Evolutionary conservation across 2,113 vertebrate species (phyloP), one percentile per base, ranked within the genome.

Genomic region (Pitta sordida): DNA sequence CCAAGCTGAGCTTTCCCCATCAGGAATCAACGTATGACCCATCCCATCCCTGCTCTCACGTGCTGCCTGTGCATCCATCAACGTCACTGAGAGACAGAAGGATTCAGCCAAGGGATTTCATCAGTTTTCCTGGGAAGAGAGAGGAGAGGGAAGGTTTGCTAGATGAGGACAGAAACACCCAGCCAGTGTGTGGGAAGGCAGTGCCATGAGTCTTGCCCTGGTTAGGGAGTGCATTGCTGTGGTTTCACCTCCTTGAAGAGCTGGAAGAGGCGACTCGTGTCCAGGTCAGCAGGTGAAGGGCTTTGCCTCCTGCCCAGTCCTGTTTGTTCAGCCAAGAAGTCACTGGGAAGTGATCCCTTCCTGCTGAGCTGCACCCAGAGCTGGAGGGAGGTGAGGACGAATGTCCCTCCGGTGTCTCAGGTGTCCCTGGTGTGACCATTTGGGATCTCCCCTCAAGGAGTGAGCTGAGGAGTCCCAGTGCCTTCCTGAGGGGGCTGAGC

Each of bases 11-110:
- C 24, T 62, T 71, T 68, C 46, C 79, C 43, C 46, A 9, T 3
- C 30, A 32, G 21, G 69, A 46, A 13, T 52, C 23, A 41, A 1
- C 1, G 6, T 27, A 32, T 24, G 41, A 81, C 41, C 43, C 16
- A 36, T 1, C 4, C 1, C 22, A 30, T 17, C 32, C 32, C 34
- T n/a, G 1, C 49, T 52, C 52, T 29, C 69, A 30, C 0, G 0
- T 23, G 43, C 21, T 55, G 2, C 39, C 34, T 63, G 65, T 17
- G n/a, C n/a, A 9, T 29, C n/a, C 7, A 0, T 29, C 3, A 6
- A 7, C n/a, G 56, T 80, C 41, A 10, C 60, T 76, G 23, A 49
- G 11, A 29, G 15, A 10, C 60, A 79, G 23, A 49, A 10, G n/a
- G 15, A 17, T 69, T 52, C 63, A 63, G 43, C 10, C 78, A 49